Evolutionary conservation across 2,888 invertebrate genomes (phyloP).

Genomic region (Sphaerophoria rueppellii): DNA sequence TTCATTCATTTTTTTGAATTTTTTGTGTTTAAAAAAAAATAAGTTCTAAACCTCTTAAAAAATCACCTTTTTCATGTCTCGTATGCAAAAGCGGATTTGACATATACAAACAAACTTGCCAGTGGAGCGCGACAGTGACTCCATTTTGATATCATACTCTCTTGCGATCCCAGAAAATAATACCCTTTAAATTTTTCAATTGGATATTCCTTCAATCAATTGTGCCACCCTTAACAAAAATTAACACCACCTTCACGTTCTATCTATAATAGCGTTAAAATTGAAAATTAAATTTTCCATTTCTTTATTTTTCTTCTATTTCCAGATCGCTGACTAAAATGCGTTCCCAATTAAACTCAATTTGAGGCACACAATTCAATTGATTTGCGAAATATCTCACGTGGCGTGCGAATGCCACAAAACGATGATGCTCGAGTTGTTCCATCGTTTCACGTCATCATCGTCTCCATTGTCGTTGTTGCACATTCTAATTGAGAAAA

Average conservation of each 20-base stretch:
- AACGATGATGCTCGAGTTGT: constrained; percentile 41
- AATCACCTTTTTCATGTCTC: no score
- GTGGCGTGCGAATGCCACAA: constrained; percentile 44
- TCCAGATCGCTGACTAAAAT: constrained; percentile 3
- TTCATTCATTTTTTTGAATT: no score
- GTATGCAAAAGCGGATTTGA: no score
- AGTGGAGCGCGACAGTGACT: no score
- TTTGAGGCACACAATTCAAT: constrained; percentile 46
- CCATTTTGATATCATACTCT: no score
- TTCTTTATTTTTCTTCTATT: constrained; percentile 20
- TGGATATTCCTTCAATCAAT: neutral
- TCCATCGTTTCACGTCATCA: neutral
- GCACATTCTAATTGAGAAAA: constrained; percentile 50
- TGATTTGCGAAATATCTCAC: constrained; percentile 5
- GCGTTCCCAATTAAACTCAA: constrained; percentile 51
- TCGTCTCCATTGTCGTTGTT: neutral
- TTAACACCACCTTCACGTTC: neutral
- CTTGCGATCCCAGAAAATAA: no score
- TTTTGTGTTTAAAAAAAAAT: no score
- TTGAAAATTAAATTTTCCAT: constrained; percentile 24
- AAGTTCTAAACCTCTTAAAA: no score
- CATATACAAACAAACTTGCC: no score
- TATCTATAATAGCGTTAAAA: constrained; percentile 5
- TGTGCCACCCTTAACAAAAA: neutral
- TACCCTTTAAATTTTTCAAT: no score